Evolutionary conservation across 1,140 invertebrate genomes (phyloP).

Genomic region (Battus philenor): DNA sequence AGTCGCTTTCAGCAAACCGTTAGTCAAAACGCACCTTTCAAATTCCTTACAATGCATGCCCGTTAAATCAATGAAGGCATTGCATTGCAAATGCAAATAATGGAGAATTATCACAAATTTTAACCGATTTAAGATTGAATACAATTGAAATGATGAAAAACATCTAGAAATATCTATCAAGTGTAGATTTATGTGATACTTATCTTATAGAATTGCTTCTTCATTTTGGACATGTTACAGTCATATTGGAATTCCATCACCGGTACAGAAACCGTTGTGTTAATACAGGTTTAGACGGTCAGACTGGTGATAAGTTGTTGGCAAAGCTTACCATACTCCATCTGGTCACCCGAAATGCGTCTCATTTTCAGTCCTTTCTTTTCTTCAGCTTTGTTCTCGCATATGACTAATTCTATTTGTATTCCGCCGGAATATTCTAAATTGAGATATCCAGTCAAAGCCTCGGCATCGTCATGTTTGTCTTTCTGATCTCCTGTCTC

Average conservation of each 20-base stretch:
- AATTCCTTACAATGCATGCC: too few relatives aligned
- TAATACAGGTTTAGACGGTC: constrained; percentile 78
- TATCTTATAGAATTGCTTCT: constrained; percentile 14
- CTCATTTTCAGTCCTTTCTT: constrained; percentile 92
- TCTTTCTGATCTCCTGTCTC: constrained; percentile 48
- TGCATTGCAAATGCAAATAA: constrained; percentile 2
- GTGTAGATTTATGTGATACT: constrained; percentile 3
- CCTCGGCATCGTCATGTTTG: constrained; percentile 42
- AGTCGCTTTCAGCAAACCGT: too few relatives aligned
- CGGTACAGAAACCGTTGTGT: background rate
- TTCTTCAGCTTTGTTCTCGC: constrained; percentile 83
- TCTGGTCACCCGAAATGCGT: constrained; percentile 92
- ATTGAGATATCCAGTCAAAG: constrained; percentile 76
- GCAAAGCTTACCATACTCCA: constrained; percentile 93
- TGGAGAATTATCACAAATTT: constrained; percentile 8
- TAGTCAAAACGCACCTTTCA: too few relatives aligned
- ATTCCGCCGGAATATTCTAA: constrained; percentile 90
- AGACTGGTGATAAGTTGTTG: constrained; percentile 93
- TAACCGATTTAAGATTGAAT: background rate
- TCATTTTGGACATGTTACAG: constrained; percentile 8
- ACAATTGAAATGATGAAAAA: too few relatives aligned
- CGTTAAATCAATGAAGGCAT: background rate
- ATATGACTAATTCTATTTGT: constrained; percentile 91
- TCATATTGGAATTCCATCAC: background rate
- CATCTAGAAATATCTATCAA: background rate